Evolutionary conservation across 2,113 vertebrate genomes (phyloP), one percentile per base, ranked within the genome.

Genomic region (Rissa tridactyla): DNA sequence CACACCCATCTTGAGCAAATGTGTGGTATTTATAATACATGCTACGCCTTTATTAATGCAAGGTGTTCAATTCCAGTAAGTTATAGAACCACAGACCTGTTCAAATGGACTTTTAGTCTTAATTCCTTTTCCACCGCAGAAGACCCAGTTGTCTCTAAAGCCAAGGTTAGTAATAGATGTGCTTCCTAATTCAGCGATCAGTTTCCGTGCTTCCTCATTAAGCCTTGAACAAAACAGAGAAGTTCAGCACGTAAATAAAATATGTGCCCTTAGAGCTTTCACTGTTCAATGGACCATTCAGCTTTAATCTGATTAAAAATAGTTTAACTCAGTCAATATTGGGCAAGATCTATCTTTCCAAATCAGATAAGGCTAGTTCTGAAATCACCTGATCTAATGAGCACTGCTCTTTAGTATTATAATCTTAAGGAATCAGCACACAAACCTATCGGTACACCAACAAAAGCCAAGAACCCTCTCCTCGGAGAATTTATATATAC

Each of bases 21-120:
- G 15, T 30, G 57, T 13, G 10, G 55, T 26, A 84, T 47, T 83
- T 68, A 75, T 27, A 69, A 82, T 86, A 54, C 32, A 65, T 6
- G 22, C 15, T 71, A 70, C 1, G 3, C 5, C 21, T 84, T 80
- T 32, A 29, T 23, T 62, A 86, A 78, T 11, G 49, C 30, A 69
- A 92, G 18, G 38, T 91, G 29, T 21, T 82, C 78, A 62, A 92
- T 76, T 70, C 38, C 42, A 89, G 21, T 32, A 79, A 30, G 5
- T 51, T 60, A 83, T 0, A 82, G 34, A 79, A n/a, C 61, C 70
- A 84, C 89, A 97, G 92, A 99, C 99, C 99, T 99, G 99, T 96
- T 99, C 99, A 98, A 99, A 99, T 8, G 99, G 99, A 96, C 99
- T 99, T 98, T 99, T 99, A 36, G 99, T 99, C 97, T 99, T 99